Percentiles rank a stretch among this genome's conserved stretches.
Evolutionary conservation across 2,113 vertebrate species (phyloP).

Genomic region (Notothenia rossii): DNA sequence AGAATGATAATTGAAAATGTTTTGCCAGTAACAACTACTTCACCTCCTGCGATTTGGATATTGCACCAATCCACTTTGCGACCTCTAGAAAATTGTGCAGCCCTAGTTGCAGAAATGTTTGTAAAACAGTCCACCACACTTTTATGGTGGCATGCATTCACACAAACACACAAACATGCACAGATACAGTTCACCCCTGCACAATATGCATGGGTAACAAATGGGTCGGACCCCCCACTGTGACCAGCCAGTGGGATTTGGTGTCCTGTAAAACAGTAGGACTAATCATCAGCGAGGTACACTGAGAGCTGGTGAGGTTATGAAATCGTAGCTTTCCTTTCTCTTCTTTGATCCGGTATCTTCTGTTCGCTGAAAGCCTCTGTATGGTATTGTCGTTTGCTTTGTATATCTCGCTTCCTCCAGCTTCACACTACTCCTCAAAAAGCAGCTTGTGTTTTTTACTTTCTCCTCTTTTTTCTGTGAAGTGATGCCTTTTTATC

Average conservation of each 20-base stretch:
- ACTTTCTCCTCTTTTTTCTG: conserved; percentile 59
- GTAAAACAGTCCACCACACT: conserved; percentile 16
- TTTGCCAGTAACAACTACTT: too few relatives aligned
- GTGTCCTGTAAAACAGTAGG: conserved; percentile 34
- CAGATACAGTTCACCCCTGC: neutral
- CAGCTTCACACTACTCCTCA: conserved; percentile 76
- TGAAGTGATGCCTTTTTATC: conserved; percentile 82
- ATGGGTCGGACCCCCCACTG: conserved; percentile 50
- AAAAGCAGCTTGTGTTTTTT: conserved; percentile 69
- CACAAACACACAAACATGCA: conserved; percentile 54
- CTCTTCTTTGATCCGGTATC: conserved; percentile 27
- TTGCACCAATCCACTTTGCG: too few relatives aligned
- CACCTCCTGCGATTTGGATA: too few relatives aligned
- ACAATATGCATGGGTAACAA: conserved; percentile 13
- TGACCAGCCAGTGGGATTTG: conserved; percentile 45
- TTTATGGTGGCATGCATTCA: conserved; percentile 44
- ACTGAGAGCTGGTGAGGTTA: conserved; percentile 49
- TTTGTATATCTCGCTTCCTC: conserved; percentile 60
- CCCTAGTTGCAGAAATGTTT: conserved; percentile 16
- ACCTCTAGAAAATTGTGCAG: too few relatives aligned
- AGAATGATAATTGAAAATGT: too few relatives aligned
- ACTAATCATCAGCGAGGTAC: conserved; percentile 57
- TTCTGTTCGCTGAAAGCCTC: conserved; percentile 52
- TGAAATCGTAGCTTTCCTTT: conserved; percentile 49
- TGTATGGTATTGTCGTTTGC: conserved; percentile 54